phyloP scores from a whole-genome alignment of 2,113 vertebrate species.

The Hucho hucho region DNA sequence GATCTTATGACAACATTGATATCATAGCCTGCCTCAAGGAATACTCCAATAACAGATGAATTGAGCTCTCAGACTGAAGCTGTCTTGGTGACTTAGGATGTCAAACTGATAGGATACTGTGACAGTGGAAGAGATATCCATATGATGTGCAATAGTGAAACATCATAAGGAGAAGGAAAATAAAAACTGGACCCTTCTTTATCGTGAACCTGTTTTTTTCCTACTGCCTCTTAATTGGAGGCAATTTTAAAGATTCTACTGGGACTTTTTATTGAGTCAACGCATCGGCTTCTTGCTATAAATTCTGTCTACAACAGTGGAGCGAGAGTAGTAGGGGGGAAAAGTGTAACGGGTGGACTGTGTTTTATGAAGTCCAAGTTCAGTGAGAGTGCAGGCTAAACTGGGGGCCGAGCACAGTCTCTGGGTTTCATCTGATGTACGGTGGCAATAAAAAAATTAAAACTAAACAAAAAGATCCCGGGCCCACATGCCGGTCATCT shows the following conservation, averaged over 20 bases:
- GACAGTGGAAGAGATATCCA: slow-evolving; percentile 37
- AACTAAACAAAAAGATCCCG: slow-evolving; percentile 1
- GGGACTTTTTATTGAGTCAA: slow-evolving; percentile 82
- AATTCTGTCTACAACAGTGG: slow-evolving; percentile 70
- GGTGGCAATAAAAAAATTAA: slow-evolving; percentile 81
- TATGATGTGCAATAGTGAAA: slow-evolving; percentile 41
- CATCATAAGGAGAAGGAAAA: not conserved
- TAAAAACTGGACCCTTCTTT: slow-evolving; percentile 69
- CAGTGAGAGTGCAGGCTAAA: slow-evolving; percentile 92
- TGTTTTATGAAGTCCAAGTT: slow-evolving; percentile 94
- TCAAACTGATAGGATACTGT: slow-evolving; percentile 67
- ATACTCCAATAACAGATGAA: slow-evolving; percentile 56
- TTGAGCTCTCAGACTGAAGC: slow-evolving; percentile 54
- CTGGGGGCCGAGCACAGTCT: slow-evolving; percentile 78
- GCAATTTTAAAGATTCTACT: slow-evolving; percentile 86
- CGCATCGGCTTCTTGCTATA: slow-evolving; percentile 89
- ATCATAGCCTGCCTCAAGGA: slow-evolving; percentile 50
- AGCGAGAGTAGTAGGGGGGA: slow-evolving; percentile 37
- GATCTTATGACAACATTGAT: slow-evolving; percentile 50
- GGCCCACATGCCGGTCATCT: slow-evolving; percentile 84
- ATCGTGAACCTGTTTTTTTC: slow-evolving; percentile 80
- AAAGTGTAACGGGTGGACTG: slow-evolving; percentile 73
- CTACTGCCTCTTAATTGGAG: slow-evolving; percentile 81
- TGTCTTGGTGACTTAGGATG: slow-evolving; percentile 58
- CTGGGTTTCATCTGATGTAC: slow-evolving; percentile 95